Base-by-base conservation (phyloP, 2,888 invertebrate genomes). In the Lasiommata megera region DNA sequence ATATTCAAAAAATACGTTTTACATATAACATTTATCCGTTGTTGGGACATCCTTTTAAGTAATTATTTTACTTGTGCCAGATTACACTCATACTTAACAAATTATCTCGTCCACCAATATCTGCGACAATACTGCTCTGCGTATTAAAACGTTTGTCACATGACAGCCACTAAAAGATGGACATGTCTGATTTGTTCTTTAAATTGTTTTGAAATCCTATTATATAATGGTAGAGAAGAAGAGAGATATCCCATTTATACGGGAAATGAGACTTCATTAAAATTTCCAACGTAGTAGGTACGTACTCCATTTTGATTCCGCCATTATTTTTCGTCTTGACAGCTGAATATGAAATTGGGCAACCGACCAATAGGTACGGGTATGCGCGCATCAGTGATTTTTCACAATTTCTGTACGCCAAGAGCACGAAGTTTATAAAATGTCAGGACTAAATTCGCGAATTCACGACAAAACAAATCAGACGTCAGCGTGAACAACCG, bases 401-500 rank as follows among this genome's bases (percentile, higher is more conserved):
- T 47, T 56, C 56, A 50, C 60, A 54, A 60, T 61, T 54, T 46
- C 54, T 37, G 47, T 38, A 54, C 43, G 56, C 57, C 54, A 55
- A 54, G 61, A 60, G 57, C 66, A 57, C 61, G 53, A 60, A 66
- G 56, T 62, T 64, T 64, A 61, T 61, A 63, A 60, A 62, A 62
- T 54, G 61, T 54, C 63, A 55, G 56, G 46, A 61, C 58, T 60
- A 77, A 80, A 77, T 73, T 77, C 76, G 70, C 71, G 72, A 76
- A 76, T 80, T 80, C 77, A 78, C 76, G 77, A 73, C 72, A 70
- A 81, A 80, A 84, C 80, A 83, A 82, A 83, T 84, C 82, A 83
- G 82, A 82, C 80, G 75, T 77, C 68, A 71, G 73, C 72, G 72
- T 76, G 79, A 81, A 82, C 83, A 82, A 79, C 76, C 74, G 75